Base-by-base conservation (phyloP, 92 coral and sea anemone species). In the Actinostola sp. region DNA sequence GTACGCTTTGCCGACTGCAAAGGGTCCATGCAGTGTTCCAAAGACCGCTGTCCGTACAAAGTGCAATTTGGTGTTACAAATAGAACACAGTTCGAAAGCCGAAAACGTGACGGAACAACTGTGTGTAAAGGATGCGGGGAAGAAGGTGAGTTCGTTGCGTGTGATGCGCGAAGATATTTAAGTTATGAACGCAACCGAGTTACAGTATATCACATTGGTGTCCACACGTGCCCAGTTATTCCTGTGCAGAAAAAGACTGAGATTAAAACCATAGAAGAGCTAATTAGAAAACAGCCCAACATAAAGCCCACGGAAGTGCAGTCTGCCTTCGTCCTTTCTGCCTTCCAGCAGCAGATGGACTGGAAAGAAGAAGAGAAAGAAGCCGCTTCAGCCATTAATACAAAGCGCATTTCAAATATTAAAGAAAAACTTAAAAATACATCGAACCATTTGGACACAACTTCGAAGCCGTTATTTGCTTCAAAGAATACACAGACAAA, bases 401-500 rank as follows among this genome's bases (percentile, higher is more conserved):
- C 41, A 42, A 66, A 66, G 44, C 7, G 21, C 8, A 26, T 66
- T 14, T 42, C 72, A 20, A 43, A 67, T 16, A 27, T 49, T 36
- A 49, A 67, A 15, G 35, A 66, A 35, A 35, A 7, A 15, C 20
- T 64, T 8, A 59, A 59, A 59, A 33, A 9, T 13, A 59, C 1
- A 3, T 3, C n/a, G 65, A 59, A 29, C 65, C 65, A 24, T 33
- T 0, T 13, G 70, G 70, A 27, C 49, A 63, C 45, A 39, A 39
- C 14, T 39, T 39, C 36, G 31, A 30, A 56, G 6, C 32, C 16
- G 32, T 67, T 21, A 51, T 20, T 24, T 21, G 11, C 7, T 71
- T 82, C 48, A 89, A 85, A 33, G 80, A 85, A 67, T 85, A 81
- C 52, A 63, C 78, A 7, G 95, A 85, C 71, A 76, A 89, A 61